These are phyloP conservation scores for Loripinus fragilis DNA, from an alignment of 2,888 invertebrate species.

Conservation along the genomic window DNA sequence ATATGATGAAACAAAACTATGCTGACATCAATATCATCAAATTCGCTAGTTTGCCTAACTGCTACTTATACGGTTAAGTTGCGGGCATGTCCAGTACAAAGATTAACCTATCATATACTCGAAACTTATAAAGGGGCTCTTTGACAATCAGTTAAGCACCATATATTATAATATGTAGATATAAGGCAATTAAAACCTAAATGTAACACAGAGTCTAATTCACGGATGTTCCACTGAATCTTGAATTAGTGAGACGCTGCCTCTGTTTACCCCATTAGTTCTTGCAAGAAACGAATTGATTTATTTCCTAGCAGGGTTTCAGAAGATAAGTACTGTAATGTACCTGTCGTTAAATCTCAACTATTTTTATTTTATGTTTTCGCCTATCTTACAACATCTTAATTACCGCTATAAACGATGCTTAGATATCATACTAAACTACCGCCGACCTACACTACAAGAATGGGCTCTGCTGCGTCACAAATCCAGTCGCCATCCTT, in stretches of 20 bases:
- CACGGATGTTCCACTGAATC: not conserved
- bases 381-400: conserved; percentile 22
- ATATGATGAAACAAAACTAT: too few species aligned
- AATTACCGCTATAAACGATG: conserved; percentile 19
- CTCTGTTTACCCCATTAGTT: conserved; percentile 14
- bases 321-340: conserved; percentile 22
- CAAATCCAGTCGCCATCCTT: not conserved
- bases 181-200: too few species aligned
- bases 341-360: conserved; percentile 21
- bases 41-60: too few species aligned
- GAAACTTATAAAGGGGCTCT: too few species aligned
- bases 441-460: not conserved
- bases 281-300: conserved; percentile 13
- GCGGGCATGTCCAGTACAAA: too few species aligned
- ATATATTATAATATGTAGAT: too few species aligned
- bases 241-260: not conserved
- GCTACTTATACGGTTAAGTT: too few species aligned
- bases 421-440: conserved; percentile 7
- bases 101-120: too few species aligned
- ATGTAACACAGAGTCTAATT: too few species aligned
- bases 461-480: not conserved
- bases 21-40: too few species aligned
- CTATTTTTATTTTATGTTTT: conserved; percentile 22
- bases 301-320: conserved; percentile 22
- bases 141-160: too few species aligned